phyloP scores from a whole-genome alignment of 2,888 invertebrate genomes.

The Ornithoptera alexandrae region DNA sequence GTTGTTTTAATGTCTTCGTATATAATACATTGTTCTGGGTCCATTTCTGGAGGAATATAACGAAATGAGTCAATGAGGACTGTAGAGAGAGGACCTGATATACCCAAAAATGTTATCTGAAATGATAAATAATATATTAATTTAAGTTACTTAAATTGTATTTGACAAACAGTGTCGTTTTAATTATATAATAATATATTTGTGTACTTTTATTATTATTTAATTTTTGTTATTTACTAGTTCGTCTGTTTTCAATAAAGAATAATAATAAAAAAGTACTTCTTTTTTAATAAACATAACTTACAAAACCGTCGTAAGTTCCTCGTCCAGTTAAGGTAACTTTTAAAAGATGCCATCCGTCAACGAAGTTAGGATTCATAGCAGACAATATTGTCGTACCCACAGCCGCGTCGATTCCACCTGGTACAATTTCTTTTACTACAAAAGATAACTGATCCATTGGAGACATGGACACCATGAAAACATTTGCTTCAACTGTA shows the following conservation, averaged over 20 bases:
- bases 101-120: conserved; percentile 35
- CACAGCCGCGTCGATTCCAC: conserved; percentile 35
- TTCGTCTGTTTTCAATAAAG: no score
- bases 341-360: conserved; percentile 36
- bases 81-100: conserved; percentile 29
- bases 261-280: background rate
- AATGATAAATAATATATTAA: conserved; percentile 20
- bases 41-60: conserved; percentile 33
- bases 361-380: conserved; percentile 29
- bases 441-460: conserved; percentile 45
- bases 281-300: conserved; percentile 24
- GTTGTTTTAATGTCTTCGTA: conserved; percentile 16
- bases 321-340: conserved; percentile 33
- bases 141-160: background rate
- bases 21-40: conserved; percentile 25
- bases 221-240: no score
- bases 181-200: no score
- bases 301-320: conserved; percentile 37
- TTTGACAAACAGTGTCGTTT: background rate
- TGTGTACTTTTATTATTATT: background rate
- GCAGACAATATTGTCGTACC: conserved; percentile 32
- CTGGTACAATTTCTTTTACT: conserved; percentile 39
- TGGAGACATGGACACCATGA: conserved; percentile 37
- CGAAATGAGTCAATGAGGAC: conserved; percentile 37
- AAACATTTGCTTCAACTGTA: conserved; percentile 47